Conservation (phyloP, 2,797 vertebrate genomes). For the Coreius guichenoti region DNA sequence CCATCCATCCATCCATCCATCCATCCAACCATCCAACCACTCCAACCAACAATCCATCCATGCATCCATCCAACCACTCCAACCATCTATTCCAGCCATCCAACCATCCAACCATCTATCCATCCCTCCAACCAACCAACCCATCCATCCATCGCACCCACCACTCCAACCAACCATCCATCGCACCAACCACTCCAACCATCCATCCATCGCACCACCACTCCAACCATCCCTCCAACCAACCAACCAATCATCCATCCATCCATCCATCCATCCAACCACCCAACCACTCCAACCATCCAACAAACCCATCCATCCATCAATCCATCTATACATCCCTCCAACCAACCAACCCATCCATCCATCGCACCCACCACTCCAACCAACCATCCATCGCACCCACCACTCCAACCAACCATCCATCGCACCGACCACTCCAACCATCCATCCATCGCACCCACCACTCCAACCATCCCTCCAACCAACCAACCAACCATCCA, state of each 20-base stretch:
- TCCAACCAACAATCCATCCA: neutral
- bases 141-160: neutral
- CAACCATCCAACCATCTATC: neutral
- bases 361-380: neutral
- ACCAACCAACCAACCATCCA: no score
- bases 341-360: rapidly evolving
- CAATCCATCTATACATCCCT: neutral
- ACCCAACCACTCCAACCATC: neutral
- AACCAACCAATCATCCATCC: neutral
- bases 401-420: neutral
- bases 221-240: no score
- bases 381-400: neutral
- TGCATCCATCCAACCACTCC: neutral
- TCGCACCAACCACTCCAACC: neutral
- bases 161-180: neutral
- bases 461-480: no score
- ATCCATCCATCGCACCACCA: neutral
- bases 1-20: neutral
- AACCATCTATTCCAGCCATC: neutral
- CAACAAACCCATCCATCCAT: neutral
- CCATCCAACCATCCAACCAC: neutral
- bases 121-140: neutral
- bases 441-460: neutral
- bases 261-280: neutral
- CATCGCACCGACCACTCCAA: neutral